A percentile compares a stretch with the other conserved stretches of the same genome.
Conservation (phyloP, 2,888 invertebrate genomes). For the Synanthedon myopaeformis region DNA sequence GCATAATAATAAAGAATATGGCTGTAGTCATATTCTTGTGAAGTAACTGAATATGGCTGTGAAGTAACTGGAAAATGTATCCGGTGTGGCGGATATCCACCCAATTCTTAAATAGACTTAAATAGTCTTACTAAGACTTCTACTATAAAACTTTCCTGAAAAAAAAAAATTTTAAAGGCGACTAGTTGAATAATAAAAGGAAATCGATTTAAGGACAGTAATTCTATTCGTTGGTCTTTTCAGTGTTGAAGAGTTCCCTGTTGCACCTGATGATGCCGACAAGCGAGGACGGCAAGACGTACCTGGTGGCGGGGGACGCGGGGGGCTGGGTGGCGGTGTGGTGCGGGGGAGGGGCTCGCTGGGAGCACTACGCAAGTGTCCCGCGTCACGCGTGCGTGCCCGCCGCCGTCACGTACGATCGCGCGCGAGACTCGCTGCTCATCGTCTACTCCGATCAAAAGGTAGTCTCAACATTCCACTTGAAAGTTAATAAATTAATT, state of each 20-base stretch:
- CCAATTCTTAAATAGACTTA: too few relatives aligned
- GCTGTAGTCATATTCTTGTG: too few relatives aligned
- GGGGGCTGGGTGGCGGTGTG: constrained; percentile 77
- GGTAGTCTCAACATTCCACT: constrained; percentile 44
- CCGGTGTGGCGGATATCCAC: too few relatives aligned
- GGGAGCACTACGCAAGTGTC: constrained; percentile 64
- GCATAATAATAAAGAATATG: too few relatives aligned
- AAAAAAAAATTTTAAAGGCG: too few relatives aligned
- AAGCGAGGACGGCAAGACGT: constrained; percentile 31
- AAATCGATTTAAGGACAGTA: too few relatives aligned
- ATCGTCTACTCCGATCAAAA: constrained; percentile 84
- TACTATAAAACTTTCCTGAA: too few relatives aligned
- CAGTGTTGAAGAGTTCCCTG: constrained; percentile 70
- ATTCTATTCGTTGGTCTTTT: constrained; percentile 12
- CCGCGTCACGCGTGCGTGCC: constrained; percentile 79
- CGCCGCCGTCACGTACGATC: constrained; percentile 79
- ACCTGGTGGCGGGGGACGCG: constrained; percentile 76
- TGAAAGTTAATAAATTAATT: neutral
- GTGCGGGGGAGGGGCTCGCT: constrained; percentile 40
- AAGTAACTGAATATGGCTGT: too few relatives aligned
- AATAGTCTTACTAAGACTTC: too few relatives aligned
- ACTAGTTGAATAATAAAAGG: too few relatives aligned
- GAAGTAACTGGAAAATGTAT: too few relatives aligned
- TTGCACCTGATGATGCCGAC: constrained; percentile 41
- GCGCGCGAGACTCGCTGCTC: constrained; percentile 69